These are phyloP conservation scores for Phoebastria nigripes DNA, from an alignment of 2,797 vertebrate species.

Conservation along the genomic window DNA sequence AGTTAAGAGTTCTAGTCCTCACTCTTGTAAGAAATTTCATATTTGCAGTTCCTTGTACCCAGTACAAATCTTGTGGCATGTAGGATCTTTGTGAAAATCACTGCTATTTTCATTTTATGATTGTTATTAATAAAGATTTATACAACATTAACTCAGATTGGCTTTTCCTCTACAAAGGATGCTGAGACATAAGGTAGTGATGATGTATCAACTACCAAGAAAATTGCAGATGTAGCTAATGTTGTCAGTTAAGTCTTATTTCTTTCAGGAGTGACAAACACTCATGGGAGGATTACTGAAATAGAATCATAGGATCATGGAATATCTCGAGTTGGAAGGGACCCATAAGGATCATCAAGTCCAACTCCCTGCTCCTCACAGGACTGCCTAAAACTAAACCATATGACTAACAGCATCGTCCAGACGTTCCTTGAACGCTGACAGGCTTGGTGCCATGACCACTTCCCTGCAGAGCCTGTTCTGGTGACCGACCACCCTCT, in stretches of 20 bases:
- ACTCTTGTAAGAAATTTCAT: neutral
- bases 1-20: neutral
- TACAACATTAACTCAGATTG: neutral
- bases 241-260: neutral
- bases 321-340: neutral
- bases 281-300: neutral
- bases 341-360: neutral
- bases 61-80: neutral
- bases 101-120: neutral
- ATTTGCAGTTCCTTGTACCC: neutral
- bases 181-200: neutral
- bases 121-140: neutral
- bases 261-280: neutral
- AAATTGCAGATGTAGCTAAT: neutral
- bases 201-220: neutral
- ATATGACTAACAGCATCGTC: neutral
- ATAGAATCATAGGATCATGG: neutral
- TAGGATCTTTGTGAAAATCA: neutral
- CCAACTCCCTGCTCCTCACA: neutral
- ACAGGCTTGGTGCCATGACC: neutral
- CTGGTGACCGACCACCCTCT: fast-evolving
- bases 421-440: neutral
- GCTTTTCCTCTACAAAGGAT: neutral
- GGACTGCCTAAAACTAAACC: neutral
- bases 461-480: neutral